Conservation (phyloP, 2,797 vertebrate species). For the Ficedula albicollis region DNA sequence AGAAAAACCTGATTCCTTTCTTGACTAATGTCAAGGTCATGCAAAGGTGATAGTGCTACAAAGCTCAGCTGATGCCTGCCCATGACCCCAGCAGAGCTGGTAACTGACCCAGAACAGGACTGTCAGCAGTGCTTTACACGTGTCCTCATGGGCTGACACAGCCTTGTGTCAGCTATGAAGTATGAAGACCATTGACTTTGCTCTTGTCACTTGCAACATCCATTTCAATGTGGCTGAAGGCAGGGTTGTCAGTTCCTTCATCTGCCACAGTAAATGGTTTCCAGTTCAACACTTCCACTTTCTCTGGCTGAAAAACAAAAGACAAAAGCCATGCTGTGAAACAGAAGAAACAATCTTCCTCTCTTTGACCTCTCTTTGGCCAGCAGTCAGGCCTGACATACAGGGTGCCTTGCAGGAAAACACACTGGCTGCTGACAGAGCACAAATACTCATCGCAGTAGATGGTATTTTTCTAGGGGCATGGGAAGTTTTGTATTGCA, state of each 20-base stretch:
- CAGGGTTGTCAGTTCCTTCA: conserved; percentile 81
- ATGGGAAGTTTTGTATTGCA: background rate
- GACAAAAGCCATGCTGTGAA: conserved; percentile 13
- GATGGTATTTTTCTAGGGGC: background rate
- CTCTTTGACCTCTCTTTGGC: background rate
- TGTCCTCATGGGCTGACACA: background rate
- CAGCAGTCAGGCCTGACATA: background rate
- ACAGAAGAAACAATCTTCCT: background rate
- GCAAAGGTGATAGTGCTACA: background rate
- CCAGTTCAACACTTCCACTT: conserved; percentile 66
- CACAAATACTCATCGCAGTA: background rate
- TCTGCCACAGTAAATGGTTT: conserved; percentile 49
- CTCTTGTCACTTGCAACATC: conserved; percentile 59
- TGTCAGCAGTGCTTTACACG: background rate
- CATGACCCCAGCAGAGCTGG: background rate
- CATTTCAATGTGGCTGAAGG: conserved; percentile 85
- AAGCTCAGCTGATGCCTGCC: background rate
- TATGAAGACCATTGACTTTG: conserved; percentile 57
- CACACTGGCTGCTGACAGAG: background rate
- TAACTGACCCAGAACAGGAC: background rate
- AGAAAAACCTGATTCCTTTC: conserved; percentile 24
- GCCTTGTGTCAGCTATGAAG: background rate
- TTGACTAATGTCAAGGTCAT: background rate
- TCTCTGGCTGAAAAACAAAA: conserved; percentile 67
- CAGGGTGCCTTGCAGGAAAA: background rate